Evolutionary conservation across 2,797 vertebrate genomes (phyloP), one percentile per base, ranked within the genome.

Genomic region (Pteropus rufus): DNA sequence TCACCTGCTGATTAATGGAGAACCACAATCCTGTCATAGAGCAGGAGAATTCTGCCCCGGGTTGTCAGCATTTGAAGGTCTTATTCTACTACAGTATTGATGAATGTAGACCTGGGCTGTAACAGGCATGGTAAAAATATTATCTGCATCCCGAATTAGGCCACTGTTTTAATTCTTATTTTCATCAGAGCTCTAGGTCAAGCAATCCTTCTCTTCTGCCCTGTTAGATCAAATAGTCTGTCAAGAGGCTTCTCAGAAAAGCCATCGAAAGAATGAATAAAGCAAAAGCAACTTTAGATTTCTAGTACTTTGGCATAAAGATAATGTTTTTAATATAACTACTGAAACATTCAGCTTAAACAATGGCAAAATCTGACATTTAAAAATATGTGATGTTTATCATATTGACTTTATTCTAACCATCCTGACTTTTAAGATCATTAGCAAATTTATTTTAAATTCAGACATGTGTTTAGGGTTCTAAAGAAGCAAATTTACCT

Each of bases 11-110:
- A 98, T 98, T 97, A 98, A 98, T 97, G 84, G 96, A 98, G 93
- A 90, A 73, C 88, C 94, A 72, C 93, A 97, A 69, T 92, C 52
- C 96, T 98, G 96, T 97, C 98, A 97, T n/a, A 93, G 70, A 96
- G 96, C 93, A 97, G 95, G 96, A 97, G 73, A 98, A 98, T 97
- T 98, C 93, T 97, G 90, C 96, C 94, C 95, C 24, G 36, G 97
- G 89, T 98, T 98, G 98, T 98, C 98, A 98, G 76, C 96, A 81
- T 97, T 82, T 98, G 98, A 98, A 98, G 98, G 98, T 98, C 98
- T 98, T 98, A 98, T 89, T 98, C 97, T 97, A 95, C 97, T 79
- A 70, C 12, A 58, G 93, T 97, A 97, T 97, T 98, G 98, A 98
- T 98, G 97, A 98, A 97, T 96, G 89, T 69, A 95, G 82, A 93